Evolutionary conservation across 2,797 vertebrate genomes (phyloP), one percentile per base, ranked within the genome.

Genomic region (Austrolebias charrua): DNA sequence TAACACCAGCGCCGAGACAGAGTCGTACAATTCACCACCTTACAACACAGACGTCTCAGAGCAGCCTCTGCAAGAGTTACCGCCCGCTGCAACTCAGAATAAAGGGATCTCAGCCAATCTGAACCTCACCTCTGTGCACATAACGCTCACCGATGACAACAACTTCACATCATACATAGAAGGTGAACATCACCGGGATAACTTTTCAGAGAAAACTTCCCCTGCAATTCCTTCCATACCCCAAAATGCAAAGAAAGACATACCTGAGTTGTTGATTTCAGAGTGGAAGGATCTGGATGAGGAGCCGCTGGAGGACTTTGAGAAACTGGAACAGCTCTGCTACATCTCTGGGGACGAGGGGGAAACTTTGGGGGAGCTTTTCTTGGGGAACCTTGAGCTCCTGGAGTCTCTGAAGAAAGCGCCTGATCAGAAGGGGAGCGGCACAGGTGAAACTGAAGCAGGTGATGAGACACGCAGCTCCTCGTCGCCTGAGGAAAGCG

Each of bases 231-330:
- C 80, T 42, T 63, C 88, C 42, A 63, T 78, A 19, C 71, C 86
- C 31, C 90, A 90, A 55, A 74, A 76, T 69, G 85, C 90, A 16
- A 76, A 90, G 28, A 91, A 88, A 68, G 88, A 85, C 55, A 90
- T 94, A 60, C 93, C 93, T 19, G 90, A 93, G 52, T 67, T 94
- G 72, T 70, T 94, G 57, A 92, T 94, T 80, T 94, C 93, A n/a
- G 93, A 94, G 63, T 94, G 93, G 93, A 94, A 93, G 78, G 90
- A 94, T 78, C 79, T 94, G 79, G 92, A 94, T 10, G 92, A 94
- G 71, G 93, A 94, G 68, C 87, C 91, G 14, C 71, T 94, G 70
- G 93, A 94, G 77, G 92, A 94, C 64, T 94, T 94, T 79, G 93
- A 94, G 82, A 94, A 93, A 78, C 88, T 94, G 48, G 93, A 94